Evolutionary conservation across 2,113 vertebrate genomes (phyloP), one percentile per base, ranked within the genome.

Genomic region (Callionymus lyra): DNA sequence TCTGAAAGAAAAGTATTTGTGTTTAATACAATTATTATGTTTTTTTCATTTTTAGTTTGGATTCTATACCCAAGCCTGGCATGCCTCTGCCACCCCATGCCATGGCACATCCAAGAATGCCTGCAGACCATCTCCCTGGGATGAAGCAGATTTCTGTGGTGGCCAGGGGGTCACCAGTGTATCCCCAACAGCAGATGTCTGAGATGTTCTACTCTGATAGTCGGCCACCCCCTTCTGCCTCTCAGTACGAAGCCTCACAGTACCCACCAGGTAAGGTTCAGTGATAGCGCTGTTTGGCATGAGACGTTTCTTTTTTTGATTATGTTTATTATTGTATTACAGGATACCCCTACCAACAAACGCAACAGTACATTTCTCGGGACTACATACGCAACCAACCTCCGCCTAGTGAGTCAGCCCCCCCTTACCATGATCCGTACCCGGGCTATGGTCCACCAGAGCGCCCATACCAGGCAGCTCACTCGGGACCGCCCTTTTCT

Each of bases 291-390:
- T 43, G 12, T 31, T 1, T 13, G 13, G 41, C 13, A 9, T 32
- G 9, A 9, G 40, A 15, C 11, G 18, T 16, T 35, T 6, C 1
- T 14, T 6, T 38, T 12, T 5, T 5, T 8, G 8, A 38, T 17
- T 17, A 6, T 35, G 12, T 33, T 10, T 6, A 19, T 18, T 34
- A 4, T 43, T 65, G 18, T 55, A 63, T 38, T 36, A 9, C 60
- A 98, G 95, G 90, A 46, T 81, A 93, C 63, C 90, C 91, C 31
- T 97, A 97, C 53, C 83, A 92, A 51, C 89, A 91, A 41, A 82
- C 88, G 16, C 78, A 83, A 1, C 88, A 82, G n/a, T 91, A 90
- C 50, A 73, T 93, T 54, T 51, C 62, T 33, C 72, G 89, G 16
- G 90, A 90, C 49, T 97, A 94, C 59, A 81, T 82, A 16, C 83